phyloP scores from a whole-genome alignment of 2,888 invertebrate genomes.

The Plebejus melissa region DNA sequence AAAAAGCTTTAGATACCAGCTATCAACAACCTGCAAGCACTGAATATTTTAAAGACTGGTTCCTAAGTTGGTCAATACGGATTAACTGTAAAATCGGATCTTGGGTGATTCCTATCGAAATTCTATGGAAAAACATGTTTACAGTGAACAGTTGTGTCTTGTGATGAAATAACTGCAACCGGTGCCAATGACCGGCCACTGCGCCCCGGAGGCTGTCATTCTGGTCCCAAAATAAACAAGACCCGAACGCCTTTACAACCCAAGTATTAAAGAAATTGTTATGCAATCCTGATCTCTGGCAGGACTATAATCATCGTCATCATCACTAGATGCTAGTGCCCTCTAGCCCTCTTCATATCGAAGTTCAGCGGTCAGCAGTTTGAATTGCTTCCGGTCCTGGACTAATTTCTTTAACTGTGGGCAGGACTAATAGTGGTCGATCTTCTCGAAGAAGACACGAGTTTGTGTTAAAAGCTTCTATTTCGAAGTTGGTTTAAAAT shows the following conservation, averaged over 20 bases:
- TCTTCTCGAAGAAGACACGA: background rate
- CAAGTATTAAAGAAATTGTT: background rate
- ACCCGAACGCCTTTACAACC: background rate
- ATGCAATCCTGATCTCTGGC: background rate
- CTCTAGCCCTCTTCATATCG: too few species aligned
- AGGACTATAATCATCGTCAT: background rate
- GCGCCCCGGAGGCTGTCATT: constrained; percentile 61
- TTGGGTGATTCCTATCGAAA: constrained; percentile 31
- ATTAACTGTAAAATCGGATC: constrained; percentile 34
- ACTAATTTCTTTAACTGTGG: too few species aligned
- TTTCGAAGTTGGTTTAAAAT: background rate
- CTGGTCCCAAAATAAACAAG: constrained; percentile 64
- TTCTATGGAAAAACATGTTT: constrained; percentile 51
- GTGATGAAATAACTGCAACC: constrained; percentile 72
- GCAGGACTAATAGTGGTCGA: too few species aligned
- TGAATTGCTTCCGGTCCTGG: too few species aligned
- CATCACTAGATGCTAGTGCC: too few species aligned
- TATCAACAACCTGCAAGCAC: background rate
- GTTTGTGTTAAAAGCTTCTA: background rate
- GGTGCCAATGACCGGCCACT: constrained; percentile 69
- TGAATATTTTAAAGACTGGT: background rate
- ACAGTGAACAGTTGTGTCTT: constrained; percentile 52
- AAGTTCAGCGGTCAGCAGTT: too few species aligned
- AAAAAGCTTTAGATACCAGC: background rate
- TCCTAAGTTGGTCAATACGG: constrained; percentile 5